These are phyloP conservation scores for Melikaiella ostensackeni DNA, from an alignment of 2,888 invertebrate species.

Conservation along the genomic window DNA sequence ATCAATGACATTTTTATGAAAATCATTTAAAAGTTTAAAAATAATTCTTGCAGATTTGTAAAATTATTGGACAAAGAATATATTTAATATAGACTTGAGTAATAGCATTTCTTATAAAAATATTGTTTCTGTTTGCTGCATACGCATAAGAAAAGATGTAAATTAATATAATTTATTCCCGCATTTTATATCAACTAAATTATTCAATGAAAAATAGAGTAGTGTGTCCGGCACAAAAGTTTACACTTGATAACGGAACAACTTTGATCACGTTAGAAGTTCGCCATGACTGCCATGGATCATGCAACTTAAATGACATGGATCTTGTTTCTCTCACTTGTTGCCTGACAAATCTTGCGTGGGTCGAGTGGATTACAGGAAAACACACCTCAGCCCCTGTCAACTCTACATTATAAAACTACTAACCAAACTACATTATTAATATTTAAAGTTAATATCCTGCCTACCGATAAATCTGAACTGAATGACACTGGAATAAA, in stretches of 20 bases:
- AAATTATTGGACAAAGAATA: too few species aligned
- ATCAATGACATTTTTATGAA: too few species aligned
- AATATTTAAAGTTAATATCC: conserved; percentile 18
- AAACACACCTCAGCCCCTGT: conserved; percentile 6
- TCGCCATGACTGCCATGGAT: not conserved
- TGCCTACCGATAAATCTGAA: conserved; percentile 17
- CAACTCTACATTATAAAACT: conserved; percentile 25
- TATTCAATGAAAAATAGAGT: too few species aligned
- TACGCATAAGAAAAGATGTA: too few species aligned
- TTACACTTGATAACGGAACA: not conserved
- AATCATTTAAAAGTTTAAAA: too few species aligned
- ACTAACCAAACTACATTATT: not conserved
- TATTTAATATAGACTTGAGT: too few species aligned
- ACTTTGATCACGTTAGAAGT: not conserved
- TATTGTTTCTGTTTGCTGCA: too few species aligned
- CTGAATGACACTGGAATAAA: conserved; percentile 21
- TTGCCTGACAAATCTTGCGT: conserved; percentile 12
- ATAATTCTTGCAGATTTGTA: too few species aligned
- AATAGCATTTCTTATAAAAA: too few species aligned
- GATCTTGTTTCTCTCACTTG: conserved; percentile 15
- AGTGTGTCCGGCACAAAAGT: too few species aligned
- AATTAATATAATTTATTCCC: too few species aligned
- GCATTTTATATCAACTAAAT: too few species aligned
- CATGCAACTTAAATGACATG: not conserved
- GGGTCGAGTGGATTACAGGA: conserved; percentile 16